phyloP scores from a whole-genome alignment of 37 sponge, comb jelly and placozoan genomes.

The Theonella swinhoei region DNA sequence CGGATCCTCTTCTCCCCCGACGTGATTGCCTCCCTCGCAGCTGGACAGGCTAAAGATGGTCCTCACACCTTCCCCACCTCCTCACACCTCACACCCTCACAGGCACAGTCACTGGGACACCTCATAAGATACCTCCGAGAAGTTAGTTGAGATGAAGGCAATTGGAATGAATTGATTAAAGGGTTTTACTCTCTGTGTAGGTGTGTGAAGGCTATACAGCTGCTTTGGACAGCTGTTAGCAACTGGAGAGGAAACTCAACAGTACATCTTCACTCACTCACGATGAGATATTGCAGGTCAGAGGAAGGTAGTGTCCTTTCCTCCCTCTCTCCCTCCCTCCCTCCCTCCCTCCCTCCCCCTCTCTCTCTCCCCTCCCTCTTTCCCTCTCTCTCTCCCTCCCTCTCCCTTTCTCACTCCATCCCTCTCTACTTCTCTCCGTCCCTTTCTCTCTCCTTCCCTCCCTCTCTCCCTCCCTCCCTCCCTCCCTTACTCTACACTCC shows the following conservation, averaged over 20 bases:
- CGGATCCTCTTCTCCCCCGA: slow-evolving; percentile 54
- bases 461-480: not conserved
- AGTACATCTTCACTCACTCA: not conserved
- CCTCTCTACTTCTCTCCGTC: too few relatives aligned
- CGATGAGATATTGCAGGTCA: slow-evolving; percentile 60
- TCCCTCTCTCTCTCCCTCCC: too few relatives aligned
- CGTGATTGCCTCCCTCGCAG: not conserved
- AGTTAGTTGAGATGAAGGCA: not conserved
- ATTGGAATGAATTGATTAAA: too few relatives aligned
- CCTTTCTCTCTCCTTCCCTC: not conserved
- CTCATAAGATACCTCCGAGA: slow-evolving; percentile 53
- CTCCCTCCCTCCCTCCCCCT: too few relatives aligned
- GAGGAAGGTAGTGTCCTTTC: too few relatives aligned
- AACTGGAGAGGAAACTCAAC: slow-evolving; percentile 51
- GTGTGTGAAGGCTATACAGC: slow-evolving; percentile 37
- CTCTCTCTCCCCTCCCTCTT: too few relatives aligned
- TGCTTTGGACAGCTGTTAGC: slow-evolving; percentile 37
- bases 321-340: too few relatives aligned
- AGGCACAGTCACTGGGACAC: slow-evolving; percentile 53
- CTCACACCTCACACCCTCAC: not conserved
- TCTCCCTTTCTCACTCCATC: slow-evolving; percentile 1
- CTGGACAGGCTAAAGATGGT: not conserved
- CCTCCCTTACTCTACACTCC: too few relatives aligned
- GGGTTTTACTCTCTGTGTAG: not conserved
- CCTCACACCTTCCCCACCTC: not conserved